Evolutionary conservation across 2,113 vertebrate species (phyloP).

Genomic region (Mohoua ochrocephala): DNA sequence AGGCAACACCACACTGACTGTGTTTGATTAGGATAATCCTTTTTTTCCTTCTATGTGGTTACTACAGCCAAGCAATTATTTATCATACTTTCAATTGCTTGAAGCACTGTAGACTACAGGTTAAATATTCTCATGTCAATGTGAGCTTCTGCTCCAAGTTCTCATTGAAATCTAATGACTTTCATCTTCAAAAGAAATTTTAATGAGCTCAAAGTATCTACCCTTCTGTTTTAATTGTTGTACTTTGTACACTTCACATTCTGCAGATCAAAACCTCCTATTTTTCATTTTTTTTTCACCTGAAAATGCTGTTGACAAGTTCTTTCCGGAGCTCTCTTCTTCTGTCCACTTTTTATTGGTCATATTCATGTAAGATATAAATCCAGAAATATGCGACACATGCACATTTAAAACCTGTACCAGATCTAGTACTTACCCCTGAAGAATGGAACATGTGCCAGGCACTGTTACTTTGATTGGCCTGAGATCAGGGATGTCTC

Average conservation of each 20-base stretch:
- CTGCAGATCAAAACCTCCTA: constrained; percentile 37
- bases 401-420: neutral
- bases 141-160: constrained; percentile 75
- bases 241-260: constrained; percentile 57
- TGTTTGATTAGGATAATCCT: constrained; percentile 84
- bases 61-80: constrained; percentile 86
- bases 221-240: constrained; percentile 72
- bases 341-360: neutral
- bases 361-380: neutral
- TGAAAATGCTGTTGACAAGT: neutral
- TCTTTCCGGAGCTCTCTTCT: neutral
- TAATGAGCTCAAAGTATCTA: constrained; percentile 67
- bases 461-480: neutral
- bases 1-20: constrained; percentile 72
- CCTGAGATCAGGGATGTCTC: neutral
- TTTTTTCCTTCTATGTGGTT: constrained; percentile 81
- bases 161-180: constrained; percentile 87
- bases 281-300: neutral
- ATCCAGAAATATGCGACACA: neutral
- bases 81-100: constrained; percentile 88
- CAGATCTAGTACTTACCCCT: neutral
- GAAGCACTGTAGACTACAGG: constrained; percentile 84
- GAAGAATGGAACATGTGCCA: neutral
- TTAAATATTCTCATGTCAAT: constrained; percentile 81
- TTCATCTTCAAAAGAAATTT: constrained; percentile 83